These are phyloP conservation scores for Eustalomyia histrio DNA, from an alignment of 2,888 invertebrate species.

Conservation along the genomic window DNA sequence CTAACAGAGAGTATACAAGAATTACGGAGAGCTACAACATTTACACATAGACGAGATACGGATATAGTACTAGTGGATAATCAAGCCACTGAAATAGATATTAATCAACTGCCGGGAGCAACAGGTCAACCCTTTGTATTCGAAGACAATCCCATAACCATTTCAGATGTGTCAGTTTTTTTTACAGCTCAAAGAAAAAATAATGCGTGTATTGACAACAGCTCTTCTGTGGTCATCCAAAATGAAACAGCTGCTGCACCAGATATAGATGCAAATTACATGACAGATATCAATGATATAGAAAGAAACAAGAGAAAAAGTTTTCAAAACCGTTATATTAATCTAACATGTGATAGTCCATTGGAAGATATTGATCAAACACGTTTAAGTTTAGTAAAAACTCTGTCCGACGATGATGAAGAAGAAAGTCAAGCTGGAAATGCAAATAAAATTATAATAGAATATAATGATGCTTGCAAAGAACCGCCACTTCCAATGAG, in stretches of 20 bases:
- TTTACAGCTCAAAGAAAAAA: slow-evolving; percentile 48
- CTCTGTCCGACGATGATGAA: slow-evolving; percentile 65
- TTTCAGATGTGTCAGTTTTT: slow-evolving; percentile 71
- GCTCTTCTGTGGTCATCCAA: not conserved
- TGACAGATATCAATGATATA: not conserved
- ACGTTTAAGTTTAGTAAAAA: slow-evolving; percentile 70
- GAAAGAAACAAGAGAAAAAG: slow-evolving; percentile 2
- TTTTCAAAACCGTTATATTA: slow-evolving; percentile 44
- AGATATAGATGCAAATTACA: not conserved
- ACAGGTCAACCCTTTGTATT: slow-evolving; percentile 3
- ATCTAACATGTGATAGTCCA: slow-evolving; percentile 49
- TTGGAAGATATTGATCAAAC: slow-evolving; percentile 66
- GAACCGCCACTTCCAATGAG: not conserved
- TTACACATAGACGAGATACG: not conserved
- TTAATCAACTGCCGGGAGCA: not conserved
- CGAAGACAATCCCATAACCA: slow-evolving; percentile 71
- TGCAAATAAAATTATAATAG: not conserved
- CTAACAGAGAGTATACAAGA: slow-evolving; percentile 41
- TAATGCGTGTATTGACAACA: not conserved
- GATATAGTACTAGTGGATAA: not conserved
- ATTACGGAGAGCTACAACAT: slow-evolving; percentile 22
- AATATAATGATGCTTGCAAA: not conserved
- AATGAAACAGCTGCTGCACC: not conserved
- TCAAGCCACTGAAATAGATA: not conserved
- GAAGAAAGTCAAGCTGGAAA: not conserved